Percentiles rank a stretch among this genome's conserved stretches.
These are phyloP conservation scores for Bursaphelenchus mucronatus DNA, from an alignment of 1,140 invertebrate genomes.

Conservation along the genomic window DNA sequence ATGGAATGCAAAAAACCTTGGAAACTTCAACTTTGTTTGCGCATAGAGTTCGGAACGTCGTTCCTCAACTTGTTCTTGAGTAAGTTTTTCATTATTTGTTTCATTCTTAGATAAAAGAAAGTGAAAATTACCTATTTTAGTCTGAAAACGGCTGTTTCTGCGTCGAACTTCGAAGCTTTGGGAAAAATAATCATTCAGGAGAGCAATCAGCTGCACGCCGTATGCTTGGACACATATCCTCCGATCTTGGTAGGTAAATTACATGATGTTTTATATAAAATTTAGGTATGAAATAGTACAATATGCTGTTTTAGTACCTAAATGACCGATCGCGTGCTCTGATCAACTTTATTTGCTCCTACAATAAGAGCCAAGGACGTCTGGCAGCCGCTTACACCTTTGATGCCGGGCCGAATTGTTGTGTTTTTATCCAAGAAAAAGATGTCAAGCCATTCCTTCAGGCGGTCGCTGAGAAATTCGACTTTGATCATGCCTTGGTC, in stretches of 20 bases:
- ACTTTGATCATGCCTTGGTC: slow-evolving; percentile 21
- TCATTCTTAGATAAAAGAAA: slow-evolving; percentile 25
- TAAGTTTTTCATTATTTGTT: slow-evolving; percentile 60
- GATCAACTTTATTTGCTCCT: slow-evolving; percentile 46
- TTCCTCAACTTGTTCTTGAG: slow-evolving; percentile 70
- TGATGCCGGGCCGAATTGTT: slow-evolving; percentile 60
- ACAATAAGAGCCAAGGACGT: slow-evolving; percentile 37
- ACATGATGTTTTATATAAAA: slow-evolving; percentile 13
- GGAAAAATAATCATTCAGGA: slow-evolving; percentile 92
- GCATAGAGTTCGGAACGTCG: slow-evolving; percentile 70
- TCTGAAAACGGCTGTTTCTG: slow-evolving; percentile 69
- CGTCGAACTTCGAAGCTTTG: slow-evolving; percentile 79
- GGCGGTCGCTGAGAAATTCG: slow-evolving; percentile 20
- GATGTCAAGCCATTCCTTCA: slow-evolving; percentile 22
- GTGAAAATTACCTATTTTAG: slow-evolving; percentile 23
- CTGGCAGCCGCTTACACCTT: slow-evolving; percentile 52
- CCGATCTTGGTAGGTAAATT: slow-evolving; percentile 64
- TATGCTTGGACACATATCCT: slow-evolving; percentile 87
- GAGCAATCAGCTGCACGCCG: slow-evolving; percentile 93
- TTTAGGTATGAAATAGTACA: background rate
- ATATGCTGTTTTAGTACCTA: slow-evolving; percentile 44
- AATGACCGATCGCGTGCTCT: slow-evolving; percentile 47
- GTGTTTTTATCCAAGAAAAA: slow-evolving; percentile 47
- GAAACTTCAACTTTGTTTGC: slow-evolving; percentile 78
- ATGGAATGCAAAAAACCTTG: slow-evolving; percentile 80